Base-by-base conservation (phyloP, 2,797 vertebrate species). In the Labeo calbasu region DNA sequence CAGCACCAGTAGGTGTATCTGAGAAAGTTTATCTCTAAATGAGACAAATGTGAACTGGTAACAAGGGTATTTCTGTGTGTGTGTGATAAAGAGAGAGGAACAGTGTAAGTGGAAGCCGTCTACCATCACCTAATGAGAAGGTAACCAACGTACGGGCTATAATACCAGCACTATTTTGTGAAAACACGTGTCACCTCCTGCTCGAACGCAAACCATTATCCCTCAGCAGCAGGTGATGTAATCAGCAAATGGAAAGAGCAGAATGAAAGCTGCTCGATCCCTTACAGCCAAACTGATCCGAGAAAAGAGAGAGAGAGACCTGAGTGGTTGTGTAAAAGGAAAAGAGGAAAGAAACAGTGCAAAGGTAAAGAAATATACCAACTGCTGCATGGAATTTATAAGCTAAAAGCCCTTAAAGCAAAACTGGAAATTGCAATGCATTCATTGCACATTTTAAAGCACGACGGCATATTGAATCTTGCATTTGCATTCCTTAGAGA, bases 231-330 rank as follows among this genome's bases (percentile, higher is more conserved):
- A 88, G 86, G 86, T 89, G 87, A 91, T 90, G 87, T 87, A 92
- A 93, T 93, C 91, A 92, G 89, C 89, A 91, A 91, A 93, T 89
- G 88, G 89, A 89, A 53, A 85, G 87, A 88, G 80, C 75, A 55
- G 79, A 85, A 77, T 88, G 77, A 91, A 92, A 93, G 86, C 86
- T 57, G 48, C 81, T 88, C 89, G 89, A 82, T 87, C 82, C 63
- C 72, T 81, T 69, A 78, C 70, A 84, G 77, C 50, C 76, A 65
- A 86, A 57, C 76, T 76, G 81, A 90, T 88, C 76, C 25, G 36
- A 75, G 81, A 50, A 76, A 23, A 84, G 68, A 86, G 84, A 78
- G 84, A 78, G 32, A 36, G 32, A 4, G 72, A 81, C n/a, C 19
- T 1, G 17, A 6, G 36, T 9, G 46, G 48, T 15, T 77, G 78